Evolutionary conservation across 2,797 vertebrate species (phyloP), one percentile per base, ranked within the genome.

Genomic region (Leptodactylus fallax): DNA sequence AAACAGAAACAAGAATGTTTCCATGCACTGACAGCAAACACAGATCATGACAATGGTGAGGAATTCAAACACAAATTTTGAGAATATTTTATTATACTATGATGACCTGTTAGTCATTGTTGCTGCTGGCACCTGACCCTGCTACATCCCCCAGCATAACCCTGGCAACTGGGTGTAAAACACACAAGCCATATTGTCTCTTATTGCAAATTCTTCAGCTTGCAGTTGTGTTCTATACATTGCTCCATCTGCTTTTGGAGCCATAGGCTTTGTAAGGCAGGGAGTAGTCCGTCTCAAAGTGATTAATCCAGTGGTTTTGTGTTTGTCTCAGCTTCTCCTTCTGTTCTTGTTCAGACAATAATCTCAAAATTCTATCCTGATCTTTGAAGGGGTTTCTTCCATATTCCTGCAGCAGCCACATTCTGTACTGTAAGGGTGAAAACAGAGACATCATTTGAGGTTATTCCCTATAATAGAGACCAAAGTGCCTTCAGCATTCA

Each of bases 341-440:
- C 89, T 95, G 92, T 74, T 96, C 94, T 89, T 94, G 95, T 91
- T 90, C 92, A 55, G 88, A 92, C 86, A 97, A 92, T 90, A 98
- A 92, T 9, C 85, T 86, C 10, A 91, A 92, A 87, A 98, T 94
- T 91, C 96, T 95, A 87, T 96, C 95, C 92, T 96, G 94, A 90
- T 98, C 97, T 72, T 94, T 93, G 78, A 97, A 96, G 0, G 95
- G 95, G 87, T 94, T 95, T 87, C 92, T 92, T 72, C 92, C 93
- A 1, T 96, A 97, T 89, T 91, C 95, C 21, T 90, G 87, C 45
- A 5, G 88, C 86, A 98, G 92, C 97, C 96, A 98, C 2, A 91
- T 69, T 0, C 95, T 95, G 88, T 96, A 97, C 97, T 98, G 94
- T 10, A 2, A 91, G 90, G 61, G 1, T 89, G 85, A 92, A 77